Percentiles rank a stretch among this genome's conserved stretches.
Evolutionary conservation across 2,797 vertebrate species (phyloP).

Genomic region (Tauraco hartlaubi): DNA sequence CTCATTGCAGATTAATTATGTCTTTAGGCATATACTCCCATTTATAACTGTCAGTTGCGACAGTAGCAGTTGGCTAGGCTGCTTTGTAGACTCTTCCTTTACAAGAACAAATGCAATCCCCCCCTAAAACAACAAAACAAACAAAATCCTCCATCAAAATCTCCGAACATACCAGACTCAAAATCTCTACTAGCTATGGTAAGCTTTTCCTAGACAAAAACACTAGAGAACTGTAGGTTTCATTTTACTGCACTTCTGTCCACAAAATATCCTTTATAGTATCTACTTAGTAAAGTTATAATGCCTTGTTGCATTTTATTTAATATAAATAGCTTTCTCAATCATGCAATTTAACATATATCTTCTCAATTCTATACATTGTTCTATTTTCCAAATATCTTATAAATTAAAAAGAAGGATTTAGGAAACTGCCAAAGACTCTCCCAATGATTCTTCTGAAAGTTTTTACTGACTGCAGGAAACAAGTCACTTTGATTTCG

Average conservation of each 20-base stretch:
- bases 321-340: neutral
- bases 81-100: neutral
- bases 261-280: neutral
- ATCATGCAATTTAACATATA: neutral
- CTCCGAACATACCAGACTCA: neutral
- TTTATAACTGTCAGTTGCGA: conserved; percentile 55
- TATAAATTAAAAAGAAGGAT: neutral
- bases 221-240: neutral
- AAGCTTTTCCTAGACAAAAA: conserved; percentile 43
- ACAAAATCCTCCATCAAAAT: neutral
- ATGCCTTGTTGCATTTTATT: neutral
- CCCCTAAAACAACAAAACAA: neutral
- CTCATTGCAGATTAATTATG: conserved; percentile 72
- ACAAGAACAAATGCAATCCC: neutral
- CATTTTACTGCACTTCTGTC: neutral
- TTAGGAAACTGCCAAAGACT: neutral
- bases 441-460: neutral
- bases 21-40: conserved; percentile 64
- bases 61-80: neutral
- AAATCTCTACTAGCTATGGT: conserved; percentile 21
- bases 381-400: neutral
- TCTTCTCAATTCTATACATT: neutral
- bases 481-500: neutral
- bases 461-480: neutral
- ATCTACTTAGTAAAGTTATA: neutral